Percentiles rank a stretch among this genome's conserved stretches.
Evolutionary conservation across 2,797 vertebrate species (phyloP).

Genomic region (Mallotus villosus): DNA sequence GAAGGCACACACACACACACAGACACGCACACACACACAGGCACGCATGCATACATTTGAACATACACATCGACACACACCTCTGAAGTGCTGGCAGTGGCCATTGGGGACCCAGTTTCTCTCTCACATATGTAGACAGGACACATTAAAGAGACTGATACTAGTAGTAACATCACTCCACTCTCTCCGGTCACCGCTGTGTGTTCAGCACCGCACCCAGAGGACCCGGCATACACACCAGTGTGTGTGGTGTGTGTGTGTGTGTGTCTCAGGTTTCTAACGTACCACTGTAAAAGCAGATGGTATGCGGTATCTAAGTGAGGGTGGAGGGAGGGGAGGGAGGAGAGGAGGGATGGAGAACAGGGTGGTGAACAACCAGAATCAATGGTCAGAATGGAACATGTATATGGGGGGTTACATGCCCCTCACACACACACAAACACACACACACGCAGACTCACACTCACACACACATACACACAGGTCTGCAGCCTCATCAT

Average conservation of each 20-base stretch:
- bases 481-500: conserved; percentile 15
- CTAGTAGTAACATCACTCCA: neutral
- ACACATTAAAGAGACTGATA: conserved; percentile 16
- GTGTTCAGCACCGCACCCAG: neutral
- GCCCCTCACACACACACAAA: neutral
- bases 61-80: conserved; percentile 10
- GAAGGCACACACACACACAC: conserved; percentile 9
- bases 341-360: neutral
- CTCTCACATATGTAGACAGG: conserved; percentile 17
- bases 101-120: neutral
- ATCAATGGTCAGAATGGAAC: neutral
- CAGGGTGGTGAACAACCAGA: conserved; percentile 7
- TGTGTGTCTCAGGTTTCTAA: neutral
- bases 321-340: neutral
- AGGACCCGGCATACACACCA: neutral
- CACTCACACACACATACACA: neutral
- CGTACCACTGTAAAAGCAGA: too few species aligned
- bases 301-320: neutral
- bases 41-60: conserved; percentile 8
- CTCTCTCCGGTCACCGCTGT: neutral
- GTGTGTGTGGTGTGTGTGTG: neutral
- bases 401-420: neutral
- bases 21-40: conserved; percentile 20
- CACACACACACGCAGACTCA: neutral
- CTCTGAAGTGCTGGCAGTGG: neutral